phyloP scores from a whole-genome alignment of 2,797 vertebrate genomes.

The Florisuga fusca region DNA sequence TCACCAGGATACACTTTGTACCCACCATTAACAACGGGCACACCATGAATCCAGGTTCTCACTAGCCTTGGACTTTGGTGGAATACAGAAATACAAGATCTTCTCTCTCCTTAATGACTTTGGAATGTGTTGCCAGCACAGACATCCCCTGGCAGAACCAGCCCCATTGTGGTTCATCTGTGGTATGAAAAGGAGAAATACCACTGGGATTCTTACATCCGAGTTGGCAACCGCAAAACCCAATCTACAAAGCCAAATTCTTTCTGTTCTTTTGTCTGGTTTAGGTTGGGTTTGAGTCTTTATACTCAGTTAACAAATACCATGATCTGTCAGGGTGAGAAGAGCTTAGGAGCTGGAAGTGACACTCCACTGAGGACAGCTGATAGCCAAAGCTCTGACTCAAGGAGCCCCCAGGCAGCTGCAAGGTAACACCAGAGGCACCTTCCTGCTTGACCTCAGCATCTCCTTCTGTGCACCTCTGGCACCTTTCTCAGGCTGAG shows the following conservation, averaged over 20 bases:
- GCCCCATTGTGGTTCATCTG: background rate
- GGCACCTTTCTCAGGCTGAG: background rate
- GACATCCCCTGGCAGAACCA: background rate
- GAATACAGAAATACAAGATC: background rate
- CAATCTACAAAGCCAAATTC: background rate
- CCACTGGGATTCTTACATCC: background rate
- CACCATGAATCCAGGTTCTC: background rate
- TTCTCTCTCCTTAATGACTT: background rate
- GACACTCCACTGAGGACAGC: background rate
- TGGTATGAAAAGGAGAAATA: background rate
- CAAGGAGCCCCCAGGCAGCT: background rate
- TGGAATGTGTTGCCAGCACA: accelerated
- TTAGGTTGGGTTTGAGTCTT: background rate
- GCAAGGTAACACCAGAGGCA: background rate
- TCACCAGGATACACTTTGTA: background rate
- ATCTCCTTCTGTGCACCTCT: background rate
- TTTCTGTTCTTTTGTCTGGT: background rate
- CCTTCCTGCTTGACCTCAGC: background rate
- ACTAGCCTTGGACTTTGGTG: background rate
- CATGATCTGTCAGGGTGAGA: background rate
- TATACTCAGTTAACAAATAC: background rate
- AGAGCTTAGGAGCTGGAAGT: background rate
- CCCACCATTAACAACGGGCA: background rate
- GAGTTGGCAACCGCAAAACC: background rate
- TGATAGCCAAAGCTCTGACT: background rate